Evolutionary conservation across 2,797 vertebrate species (phyloP), one percentile per base, ranked within the genome.

Genomic region (Saxicola maurus): DNA sequence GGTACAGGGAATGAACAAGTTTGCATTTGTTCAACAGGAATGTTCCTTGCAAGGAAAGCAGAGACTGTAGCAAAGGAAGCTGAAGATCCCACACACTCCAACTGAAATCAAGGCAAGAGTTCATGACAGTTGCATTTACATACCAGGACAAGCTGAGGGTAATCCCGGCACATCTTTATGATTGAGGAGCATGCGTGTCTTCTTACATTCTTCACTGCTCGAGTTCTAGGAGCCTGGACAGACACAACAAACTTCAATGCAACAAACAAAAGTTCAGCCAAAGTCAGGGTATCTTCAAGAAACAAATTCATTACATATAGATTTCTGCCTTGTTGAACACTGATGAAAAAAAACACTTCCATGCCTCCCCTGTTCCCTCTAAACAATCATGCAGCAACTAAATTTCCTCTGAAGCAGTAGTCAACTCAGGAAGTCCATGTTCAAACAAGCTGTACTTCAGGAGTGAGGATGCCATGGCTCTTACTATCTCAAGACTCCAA

Each of bases 151-250:
- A 99, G 97, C 15, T 98, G 97, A 27, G 99, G 98, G 90, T 98
- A 99, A 97, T 99, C 98, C 18, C 99, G 96, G 89, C 99, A 99
- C 92, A 99, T 99, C 96, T 98, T 99, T 87, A 99, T 98, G 95
- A 99, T 98, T 45, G 98, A 98, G 13, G 98, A 99, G 91, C 98
- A 99, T 3, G 99, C 99, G 7, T 99, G 99, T 76, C 99, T 98
- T 94, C 99, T 98, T 82, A 99, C 98, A 40, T 99, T 99, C 95
- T 98, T 99, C 64, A 99, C 98, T 40, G 98, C 98, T 89, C 98
- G 97, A 20, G 98, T 98, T 94, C 98, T 97, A 69, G 98, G 98
- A 40, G 96, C 98, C 99, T 99, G 93, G 52, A 81, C 82, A 94
- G 94, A 95, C 68, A 92, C 4, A 95, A 92, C 76, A 76, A 91